These are phyloP conservation scores for Brachyopa scutellaris DNA, from an alignment of 2,888 invertebrate species.

Conservation along the genomic window DNA sequence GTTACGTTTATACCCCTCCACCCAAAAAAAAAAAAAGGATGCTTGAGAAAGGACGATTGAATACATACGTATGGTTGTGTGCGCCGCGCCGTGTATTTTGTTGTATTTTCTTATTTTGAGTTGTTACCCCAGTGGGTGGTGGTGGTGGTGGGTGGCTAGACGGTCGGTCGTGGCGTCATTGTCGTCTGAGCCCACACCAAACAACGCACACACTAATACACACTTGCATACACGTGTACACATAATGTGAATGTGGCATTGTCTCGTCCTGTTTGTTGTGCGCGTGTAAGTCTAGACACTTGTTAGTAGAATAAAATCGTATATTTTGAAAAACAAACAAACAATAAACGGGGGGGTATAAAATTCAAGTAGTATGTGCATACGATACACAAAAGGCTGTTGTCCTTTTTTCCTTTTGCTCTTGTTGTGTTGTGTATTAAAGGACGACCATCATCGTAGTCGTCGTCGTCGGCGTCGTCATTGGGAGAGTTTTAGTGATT, in stretches of 20 bases:
- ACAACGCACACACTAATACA: background rate
- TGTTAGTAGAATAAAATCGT: constrained; percentile 28
- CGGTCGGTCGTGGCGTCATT: constrained; percentile 29
- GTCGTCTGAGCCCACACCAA: constrained; percentile 43
- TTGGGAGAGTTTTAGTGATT: too few relatives aligned
- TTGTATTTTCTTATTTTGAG: constrained; percentile 17
- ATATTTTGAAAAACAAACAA: constrained; percentile 38
- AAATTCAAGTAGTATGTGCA: background rate
- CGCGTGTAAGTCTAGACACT: constrained; percentile 49
- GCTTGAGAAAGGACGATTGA: background rate
- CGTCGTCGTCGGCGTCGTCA: too few relatives aligned
- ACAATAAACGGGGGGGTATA: background rate
- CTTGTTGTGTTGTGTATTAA: background rate
- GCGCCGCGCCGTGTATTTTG: background rate
- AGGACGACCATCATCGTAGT: too few relatives aligned
- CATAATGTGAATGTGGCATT: background rate
- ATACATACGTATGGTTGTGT: too few relatives aligned
- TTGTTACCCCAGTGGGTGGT: background rate
- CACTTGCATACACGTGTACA: background rate
- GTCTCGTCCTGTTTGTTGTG: constrained; percentile 26
- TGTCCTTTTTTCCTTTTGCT: constrained; percentile 8
- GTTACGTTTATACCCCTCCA: too few relatives aligned
- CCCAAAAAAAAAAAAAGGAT: too few relatives aligned
- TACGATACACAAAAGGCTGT: background rate
- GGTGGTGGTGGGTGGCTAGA: background rate